Percentiles rank a stretch among this genome's conserved stretches.
phyloP scores from a whole-genome alignment of 2,113 vertebrate species.

The Actenoides hombroni region DNA sequence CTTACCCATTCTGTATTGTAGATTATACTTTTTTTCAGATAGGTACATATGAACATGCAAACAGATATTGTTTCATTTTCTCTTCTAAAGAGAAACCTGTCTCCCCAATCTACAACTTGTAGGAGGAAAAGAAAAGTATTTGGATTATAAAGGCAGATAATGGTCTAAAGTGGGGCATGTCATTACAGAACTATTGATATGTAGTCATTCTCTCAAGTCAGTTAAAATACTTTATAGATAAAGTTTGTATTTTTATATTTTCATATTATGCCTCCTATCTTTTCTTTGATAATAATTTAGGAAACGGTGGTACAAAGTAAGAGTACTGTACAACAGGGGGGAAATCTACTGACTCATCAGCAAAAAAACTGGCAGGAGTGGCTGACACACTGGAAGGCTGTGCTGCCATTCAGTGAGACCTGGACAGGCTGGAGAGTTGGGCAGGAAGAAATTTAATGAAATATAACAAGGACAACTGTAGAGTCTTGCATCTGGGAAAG shows the following conservation, averaged over 20 bases:
- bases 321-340: neutral
- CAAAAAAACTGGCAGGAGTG: too few relatives aligned
- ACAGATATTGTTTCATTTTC: neutral
- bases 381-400: too few relatives aligned
- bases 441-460: too few relatives aligned
- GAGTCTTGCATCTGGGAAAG: too few relatives aligned
- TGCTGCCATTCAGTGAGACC: too few relatives aligned
- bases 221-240: neutral
- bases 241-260: neutral
- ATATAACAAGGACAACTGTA: too few relatives aligned
- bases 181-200: neutral
- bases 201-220: neutral
- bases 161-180: neutral
- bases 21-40: neutral
- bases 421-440: too few relatives aligned
- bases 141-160: neutral
- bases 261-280: neutral
- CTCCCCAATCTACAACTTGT: neutral
- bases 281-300: neutral
- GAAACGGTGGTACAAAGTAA: neutral
- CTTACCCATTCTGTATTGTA: neutral
- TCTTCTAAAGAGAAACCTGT: neutral
- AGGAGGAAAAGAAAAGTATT: neutral
- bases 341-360: neutral
- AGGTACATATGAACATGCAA: neutral